Base-by-base conservation (phyloP, 2,888 invertebrate genomes). In the Epicampocera succincta region DNA sequence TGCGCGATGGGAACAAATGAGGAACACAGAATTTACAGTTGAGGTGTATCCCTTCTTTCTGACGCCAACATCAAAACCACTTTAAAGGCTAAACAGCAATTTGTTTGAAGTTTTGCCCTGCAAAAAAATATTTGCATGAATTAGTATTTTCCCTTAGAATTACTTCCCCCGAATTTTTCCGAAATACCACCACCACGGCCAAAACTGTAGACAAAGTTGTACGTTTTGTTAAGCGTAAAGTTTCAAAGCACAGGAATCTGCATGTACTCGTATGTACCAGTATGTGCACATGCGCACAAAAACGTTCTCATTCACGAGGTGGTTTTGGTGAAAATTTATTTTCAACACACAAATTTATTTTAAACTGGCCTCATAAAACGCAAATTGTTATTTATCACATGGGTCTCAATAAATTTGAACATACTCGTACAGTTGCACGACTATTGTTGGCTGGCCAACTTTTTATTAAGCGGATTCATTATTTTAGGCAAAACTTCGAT, bases 301-400 rank as follows among this genome's bases (percentile, higher is more conserved):
- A 13, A 8, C 4, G 38, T 25, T 46, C 66, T 60, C 66, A 61
- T 61, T 61, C 52, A 79, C 40, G 66, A 73, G 72, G 77, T 81
- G 73, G 72, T 77, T 68, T 80, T 66, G 78, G 82, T 82, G 74
- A 71, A 82, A 82, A 82, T 82, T 82, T 82, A 82, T 82, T 82
- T 82, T 75, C 78, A 82, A 78, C 82, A 78, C 74, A 82, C 82
- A 82, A 82, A 82, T 82, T 78, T 78, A 78, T 78, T 78, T 77
- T 82, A 82, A 82, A 75, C 74, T 78, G 82, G 82, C 61, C 69
- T 82, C 82, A 82, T 78, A 82, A 82, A 82, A 75, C 83, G 83
- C 85, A 85, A 85, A 85, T 85, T 85, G 85, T 85, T 85, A 84
- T 85, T 85, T 85, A 85, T 84, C 84, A 83, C 83, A 81, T 81